Evolutionary conservation across 2,113 vertebrate species (phyloP), one percentile per base, ranked within the genome.

Genomic region (Zapornia atra): DNA sequence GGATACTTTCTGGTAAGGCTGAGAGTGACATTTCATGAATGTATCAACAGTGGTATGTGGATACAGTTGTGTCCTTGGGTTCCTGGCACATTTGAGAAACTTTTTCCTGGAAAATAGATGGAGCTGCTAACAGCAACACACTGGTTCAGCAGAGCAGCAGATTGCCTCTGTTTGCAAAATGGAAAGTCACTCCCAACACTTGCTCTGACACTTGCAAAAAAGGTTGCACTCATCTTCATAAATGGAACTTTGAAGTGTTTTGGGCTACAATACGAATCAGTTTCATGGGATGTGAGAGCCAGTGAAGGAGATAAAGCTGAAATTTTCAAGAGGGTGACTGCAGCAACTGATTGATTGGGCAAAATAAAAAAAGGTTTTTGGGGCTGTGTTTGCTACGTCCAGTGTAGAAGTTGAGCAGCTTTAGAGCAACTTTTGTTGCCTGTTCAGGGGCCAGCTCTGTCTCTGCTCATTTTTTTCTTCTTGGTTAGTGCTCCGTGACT

Each of bases 401-500:
- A 42, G 25, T 7, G 15, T 2, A 21, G 15, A 80, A 80, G 24
- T 88, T 71, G 6, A 77, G 61, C 40, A 57, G 36, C 25, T 92
- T 89, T 22, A 93, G 81, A 44, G 28, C 80, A 93, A 79, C 38
- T n/a, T 77, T 86, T 81, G 54, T 33, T 90, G 59, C 28, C 83
- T 60, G 44, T 54, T 79, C 63, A 21, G 86, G 63, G 85, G 13
- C 59, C 54, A 70, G 25, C n/a, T 91, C 90, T 85, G 63, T 33
- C 70, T 68, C 92, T 59, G 92, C 80, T 59, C 12, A 61, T 25
- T 61, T 90, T 90, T 88, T 93, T 56, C 72, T 94, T 79, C 92
- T 83, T 96, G 84, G 87, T 94, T 96, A 96, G 69, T 95, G 95
- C 95, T 96, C 95, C 82, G 7, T 96, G 94, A 96, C 96, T 96